phyloP scores from a whole-genome alignment of 2,113 vertebrate genomes.

The Carassius gibelio region DNA sequence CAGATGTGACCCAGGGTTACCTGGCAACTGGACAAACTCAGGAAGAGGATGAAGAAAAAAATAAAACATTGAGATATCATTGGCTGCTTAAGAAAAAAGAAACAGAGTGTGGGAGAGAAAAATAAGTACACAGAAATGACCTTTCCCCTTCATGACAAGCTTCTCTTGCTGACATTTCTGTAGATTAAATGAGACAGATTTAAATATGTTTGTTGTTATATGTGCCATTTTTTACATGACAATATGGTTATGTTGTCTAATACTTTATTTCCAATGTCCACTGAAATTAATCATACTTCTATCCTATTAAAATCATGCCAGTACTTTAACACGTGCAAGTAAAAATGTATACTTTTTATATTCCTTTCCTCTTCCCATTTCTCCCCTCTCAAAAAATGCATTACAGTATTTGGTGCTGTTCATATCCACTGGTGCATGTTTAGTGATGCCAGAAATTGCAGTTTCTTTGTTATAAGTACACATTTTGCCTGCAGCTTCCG shows the following conservation, averaged over 20 bases:
- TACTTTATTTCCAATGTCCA: neutral
- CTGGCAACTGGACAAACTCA: constrained; percentile 66
- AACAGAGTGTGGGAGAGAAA: constrained; percentile 8
- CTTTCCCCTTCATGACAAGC: neutral
- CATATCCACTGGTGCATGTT: constrained; percentile 38
- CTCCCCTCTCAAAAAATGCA: neutral
- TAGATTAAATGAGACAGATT: constrained; percentile 8
- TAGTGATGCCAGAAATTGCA: constrained; percentile 27
- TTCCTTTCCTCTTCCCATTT: neutral
- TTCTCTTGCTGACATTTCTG: constrained; percentile 17
- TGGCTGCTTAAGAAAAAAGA: constrained; percentile 31
- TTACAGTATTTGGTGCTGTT: constrained; percentile 12
- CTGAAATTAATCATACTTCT: constrained; percentile 1
- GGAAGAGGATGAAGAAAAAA: constrained; percentile 3
- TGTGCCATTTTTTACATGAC: neutral
- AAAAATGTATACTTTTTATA: neutral
- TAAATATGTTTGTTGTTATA: neutral
- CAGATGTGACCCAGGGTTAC: constrained; percentile 67
- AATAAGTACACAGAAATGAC: constrained; percentile 25
- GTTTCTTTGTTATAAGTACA: constrained; percentile 26
- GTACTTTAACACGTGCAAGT: neutral
- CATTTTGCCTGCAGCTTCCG: constrained; percentile 22
- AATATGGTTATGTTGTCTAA: neutral
- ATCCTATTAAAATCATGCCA: neutral
- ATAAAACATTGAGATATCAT: constrained; percentile 29